Conservation (phyloP, 1,140 invertebrate species). For the Lerema accius region DNA sequence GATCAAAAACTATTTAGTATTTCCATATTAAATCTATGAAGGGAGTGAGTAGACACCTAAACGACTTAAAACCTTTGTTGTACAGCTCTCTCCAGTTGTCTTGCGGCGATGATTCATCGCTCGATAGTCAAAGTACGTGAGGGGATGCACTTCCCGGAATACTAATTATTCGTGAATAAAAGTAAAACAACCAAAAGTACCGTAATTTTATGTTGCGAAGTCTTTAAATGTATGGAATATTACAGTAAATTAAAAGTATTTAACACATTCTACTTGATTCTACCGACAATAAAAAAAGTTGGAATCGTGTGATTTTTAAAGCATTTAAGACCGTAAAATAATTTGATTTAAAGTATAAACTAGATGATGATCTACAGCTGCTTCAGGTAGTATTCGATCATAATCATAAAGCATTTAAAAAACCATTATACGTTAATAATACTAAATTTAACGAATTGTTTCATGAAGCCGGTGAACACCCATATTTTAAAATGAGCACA, state of each 20-base stretch:
- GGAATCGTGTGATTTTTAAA: not conserved
- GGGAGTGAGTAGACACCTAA: constrained; percentile 1
- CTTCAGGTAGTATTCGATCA: no score
- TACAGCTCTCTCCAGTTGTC: constrained; percentile 57
- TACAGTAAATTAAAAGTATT: not conserved
- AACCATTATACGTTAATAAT: not conserved
- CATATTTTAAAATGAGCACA: constrained; percentile 24
- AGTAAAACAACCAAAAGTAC: constrained; percentile 5
- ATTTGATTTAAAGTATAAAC: not conserved
- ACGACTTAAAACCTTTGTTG: constrained; percentile 54
- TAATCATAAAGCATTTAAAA: not conserved
- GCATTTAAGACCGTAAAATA: not conserved
- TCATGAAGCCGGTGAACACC: constrained; percentile 28
- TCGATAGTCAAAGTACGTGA: constrained; percentile 55
- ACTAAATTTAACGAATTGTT: constrained; percentile 10
- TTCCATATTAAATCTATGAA: constrained; percentile 10
- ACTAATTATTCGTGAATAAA: constrained; percentile 31
- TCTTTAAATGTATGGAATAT: not conserved
- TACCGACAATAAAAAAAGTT: constrained; percentile 26
- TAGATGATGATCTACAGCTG: not conserved
- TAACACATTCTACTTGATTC: constrained; percentile 4
- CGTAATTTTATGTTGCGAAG: not conserved
- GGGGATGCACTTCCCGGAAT: constrained; percentile 59
- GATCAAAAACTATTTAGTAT: not conserved
- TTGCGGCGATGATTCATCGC: constrained; percentile 72